Conservation (phyloP, 2,113 vertebrate species). For the Lampris megalopsis region DNA sequence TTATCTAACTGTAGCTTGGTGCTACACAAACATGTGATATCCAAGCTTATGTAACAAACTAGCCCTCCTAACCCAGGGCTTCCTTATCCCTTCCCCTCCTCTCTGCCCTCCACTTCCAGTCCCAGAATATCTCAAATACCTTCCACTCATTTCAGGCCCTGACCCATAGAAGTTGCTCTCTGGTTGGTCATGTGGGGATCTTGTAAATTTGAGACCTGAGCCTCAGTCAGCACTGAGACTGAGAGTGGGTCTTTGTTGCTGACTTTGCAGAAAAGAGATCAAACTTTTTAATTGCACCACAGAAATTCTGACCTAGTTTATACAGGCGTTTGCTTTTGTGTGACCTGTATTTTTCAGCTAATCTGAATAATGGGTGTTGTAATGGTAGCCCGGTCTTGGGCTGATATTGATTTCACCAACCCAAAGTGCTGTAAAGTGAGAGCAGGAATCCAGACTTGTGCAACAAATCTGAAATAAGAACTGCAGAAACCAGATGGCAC, state of each 20-base stretch:
- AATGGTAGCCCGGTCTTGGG: neutral
- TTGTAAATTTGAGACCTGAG: conserved; percentile 24
- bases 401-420: neutral
- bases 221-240: neutral
- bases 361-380: neutral
- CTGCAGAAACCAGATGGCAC: no score
- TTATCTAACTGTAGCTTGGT: conserved; percentile 18
- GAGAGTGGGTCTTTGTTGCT: neutral
- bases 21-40: conserved; percentile 49
- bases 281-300: neutral
- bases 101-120: conserved; percentile 28
- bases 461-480: no score
- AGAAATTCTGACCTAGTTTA: neutral
- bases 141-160: conserved; percentile 36
- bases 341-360: neutral
- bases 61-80: neutral
- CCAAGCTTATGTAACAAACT: conserved; percentile 59
- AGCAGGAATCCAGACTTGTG: neutral
- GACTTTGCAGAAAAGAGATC: conserved; percentile 16
- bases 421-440: neutral
- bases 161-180: conserved; percentile 8
- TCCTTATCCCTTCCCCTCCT: neutral
- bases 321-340: neutral
- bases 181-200: neutral
- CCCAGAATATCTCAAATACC: conserved; percentile 61